Percentiles rank a stretch among this genome's conserved stretches.
Evolutionary conservation across 2,113 vertebrate species (phyloP).

Genomic region (Petaurus breviceps): DNA sequence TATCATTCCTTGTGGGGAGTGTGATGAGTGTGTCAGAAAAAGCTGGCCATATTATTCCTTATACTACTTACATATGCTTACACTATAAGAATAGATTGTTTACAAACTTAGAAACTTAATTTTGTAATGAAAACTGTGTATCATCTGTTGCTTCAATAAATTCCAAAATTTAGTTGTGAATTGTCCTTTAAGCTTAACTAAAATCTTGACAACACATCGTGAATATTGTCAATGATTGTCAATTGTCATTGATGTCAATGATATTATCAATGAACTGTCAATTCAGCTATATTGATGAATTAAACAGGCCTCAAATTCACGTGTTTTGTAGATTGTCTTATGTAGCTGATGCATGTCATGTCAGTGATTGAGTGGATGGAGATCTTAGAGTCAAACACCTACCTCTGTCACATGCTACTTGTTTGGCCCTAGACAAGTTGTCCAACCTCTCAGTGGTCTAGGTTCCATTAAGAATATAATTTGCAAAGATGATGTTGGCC

Average conservation of each 20-base stretch:
- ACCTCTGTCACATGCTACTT: neutral
- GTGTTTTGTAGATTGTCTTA: neutral
- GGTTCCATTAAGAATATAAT: neutral
- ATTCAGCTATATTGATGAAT: neutral
- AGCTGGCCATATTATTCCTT: neutral
- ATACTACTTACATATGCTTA: neutral
- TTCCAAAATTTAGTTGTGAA: neutral
- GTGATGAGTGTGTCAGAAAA: neutral
- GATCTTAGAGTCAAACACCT: neutral
- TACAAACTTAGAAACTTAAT: neutral
- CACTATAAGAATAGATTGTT: neutral
- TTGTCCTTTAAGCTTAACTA: neutral
- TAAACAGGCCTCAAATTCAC: neutral
- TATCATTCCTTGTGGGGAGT: neutral
- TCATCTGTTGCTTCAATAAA: neutral
- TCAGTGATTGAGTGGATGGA: neutral
- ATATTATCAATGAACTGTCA: neutral
- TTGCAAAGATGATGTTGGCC: neutral
- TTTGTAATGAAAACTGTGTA: neutral
- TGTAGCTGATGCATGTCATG: neutral
- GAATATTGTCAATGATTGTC: neutral
- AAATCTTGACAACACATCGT: neutral
- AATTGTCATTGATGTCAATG: neutral
- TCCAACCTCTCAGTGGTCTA: neutral
- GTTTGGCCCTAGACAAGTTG: neutral